phyloP scores from a whole-genome alignment of 1,140 invertebrate species.

The Episyrphus balteatus region DNA sequence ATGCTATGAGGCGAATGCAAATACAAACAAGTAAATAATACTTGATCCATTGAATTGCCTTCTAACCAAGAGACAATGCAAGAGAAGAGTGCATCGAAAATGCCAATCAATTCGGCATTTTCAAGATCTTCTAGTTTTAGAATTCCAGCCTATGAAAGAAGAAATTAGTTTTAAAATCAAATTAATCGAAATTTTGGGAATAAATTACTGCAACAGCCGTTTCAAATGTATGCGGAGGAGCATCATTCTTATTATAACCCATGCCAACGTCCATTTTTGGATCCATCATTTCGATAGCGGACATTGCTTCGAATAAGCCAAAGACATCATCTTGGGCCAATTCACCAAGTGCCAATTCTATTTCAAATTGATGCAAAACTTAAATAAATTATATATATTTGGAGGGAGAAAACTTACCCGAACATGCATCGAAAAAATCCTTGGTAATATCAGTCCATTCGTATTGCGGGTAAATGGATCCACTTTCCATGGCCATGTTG shows the following conservation, averaged over 20 bases:
- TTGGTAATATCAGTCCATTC: constrained; percentile 62
- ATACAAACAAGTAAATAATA: constrained; percentile 94
- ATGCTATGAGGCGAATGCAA: constrained; percentile 83
- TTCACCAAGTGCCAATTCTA: constrained; percentile 77
- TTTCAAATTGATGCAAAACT: constrained; percentile 12
- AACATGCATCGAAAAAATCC: constrained; percentile 57
- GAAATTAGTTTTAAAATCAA: neutral
- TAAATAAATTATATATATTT: neutral
- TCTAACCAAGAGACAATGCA: constrained; percentile 92
- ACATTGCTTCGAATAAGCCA: constrained; percentile 97
- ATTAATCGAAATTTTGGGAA: neutral
- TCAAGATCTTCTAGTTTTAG: constrained; percentile 70
- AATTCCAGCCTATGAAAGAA: constrained; percentile 49
- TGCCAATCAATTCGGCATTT: constrained; percentile 64
- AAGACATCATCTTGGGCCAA: constrained; percentile 83
- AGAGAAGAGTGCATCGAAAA: constrained; percentile 86
- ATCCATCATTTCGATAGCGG: constrained; percentile 99
- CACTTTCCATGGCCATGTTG: constrained; percentile 13
- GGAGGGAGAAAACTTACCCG: constrained; percentile 37
- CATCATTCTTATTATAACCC: constrained; percentile 79
- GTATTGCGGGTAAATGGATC: constrained; percentile 25
- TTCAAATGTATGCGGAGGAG: constrained; percentile 78
- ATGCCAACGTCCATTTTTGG: constrained; percentile 99
- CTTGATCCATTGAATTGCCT: constrained; percentile 91
- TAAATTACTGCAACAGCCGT: constrained; percentile 63